These are phyloP conservation scores for Ctenochaetus hawaiiensis DNA, from an alignment of 2,797 vertebrate genomes.

Conservation along the genomic window DNA sequence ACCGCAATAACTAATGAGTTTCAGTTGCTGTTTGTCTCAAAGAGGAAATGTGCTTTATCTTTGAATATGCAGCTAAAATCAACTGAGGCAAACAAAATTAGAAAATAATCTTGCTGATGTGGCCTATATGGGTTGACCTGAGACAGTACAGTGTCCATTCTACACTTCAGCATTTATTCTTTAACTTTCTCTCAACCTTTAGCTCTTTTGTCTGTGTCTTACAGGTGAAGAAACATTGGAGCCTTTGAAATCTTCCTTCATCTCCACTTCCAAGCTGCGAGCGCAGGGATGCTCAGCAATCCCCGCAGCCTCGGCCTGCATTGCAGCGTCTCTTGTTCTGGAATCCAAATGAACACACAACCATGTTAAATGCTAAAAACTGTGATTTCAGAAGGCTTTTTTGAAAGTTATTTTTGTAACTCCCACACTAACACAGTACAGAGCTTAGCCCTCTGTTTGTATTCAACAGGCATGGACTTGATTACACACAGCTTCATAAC, in stretches of 20 bases:
- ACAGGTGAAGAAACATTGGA: conserved; percentile 65
- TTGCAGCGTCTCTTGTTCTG: conserved; percentile 50
- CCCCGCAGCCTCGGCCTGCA: conserved; percentile 12
- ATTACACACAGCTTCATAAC: conserved; percentile 22
- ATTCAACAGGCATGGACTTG: conserved; percentile 23
- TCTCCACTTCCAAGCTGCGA: conserved; percentile 59
- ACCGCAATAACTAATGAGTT: neutral
- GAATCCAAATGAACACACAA: conserved; percentile 41
- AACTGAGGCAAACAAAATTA: neutral
- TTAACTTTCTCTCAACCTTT: neutral
- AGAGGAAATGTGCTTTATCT: conserved; percentile 3
- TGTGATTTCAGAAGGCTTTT: neutral
- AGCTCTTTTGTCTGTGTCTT: conserved; percentile 50
- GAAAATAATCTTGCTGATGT: neutral
- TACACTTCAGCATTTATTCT: neutral
- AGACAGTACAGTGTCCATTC: neutral
- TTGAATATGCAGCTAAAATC: neutral
- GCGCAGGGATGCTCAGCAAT: conserved; percentile 55
- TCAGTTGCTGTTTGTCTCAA: neutral
- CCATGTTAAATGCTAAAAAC: neutral
- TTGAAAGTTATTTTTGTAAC: conserved; percentile 1
- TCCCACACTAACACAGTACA: conserved; percentile 3
- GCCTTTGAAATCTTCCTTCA: conserved; percentile 65
- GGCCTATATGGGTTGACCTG: neutral
- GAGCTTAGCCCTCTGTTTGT: conserved; percentile 57